Conservation (phyloP, 1,140 invertebrate species). For the Vanessa atalanta region DNA sequence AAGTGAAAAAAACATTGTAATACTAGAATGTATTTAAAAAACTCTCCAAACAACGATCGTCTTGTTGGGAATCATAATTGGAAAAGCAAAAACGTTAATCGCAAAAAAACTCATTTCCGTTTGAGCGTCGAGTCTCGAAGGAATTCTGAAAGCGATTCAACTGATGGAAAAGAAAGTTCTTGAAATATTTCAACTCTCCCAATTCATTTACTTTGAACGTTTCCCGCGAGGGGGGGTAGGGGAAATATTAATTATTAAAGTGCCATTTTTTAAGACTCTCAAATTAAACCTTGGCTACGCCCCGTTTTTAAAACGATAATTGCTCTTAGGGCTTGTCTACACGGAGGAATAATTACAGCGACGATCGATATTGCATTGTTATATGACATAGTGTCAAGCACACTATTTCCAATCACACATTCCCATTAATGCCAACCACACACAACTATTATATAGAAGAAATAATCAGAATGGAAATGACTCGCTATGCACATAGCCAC, state of each 20-base stretch:
- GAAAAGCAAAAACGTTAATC: conserved; percentile 17
- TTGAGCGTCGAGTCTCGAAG: conserved; percentile 9
- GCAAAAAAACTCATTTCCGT: conserved; percentile 14
- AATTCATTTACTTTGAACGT: conserved; percentile 22
- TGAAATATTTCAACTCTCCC: conserved; percentile 20
- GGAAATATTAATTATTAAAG: conserved; percentile 38
- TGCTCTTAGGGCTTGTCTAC: neutral
- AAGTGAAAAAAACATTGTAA: neutral
- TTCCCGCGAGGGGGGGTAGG: conserved; percentile 3
- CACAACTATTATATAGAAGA: neutral
- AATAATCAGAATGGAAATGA: neutral
- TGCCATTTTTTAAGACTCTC: conserved; percentile 32
- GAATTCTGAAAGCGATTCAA: conserved; percentile 20
- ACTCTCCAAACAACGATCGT: conserved; percentile 10
- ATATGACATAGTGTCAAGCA: neutral
- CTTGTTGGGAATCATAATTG: conserved; percentile 10
- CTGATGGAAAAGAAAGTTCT: conserved; percentile 22
- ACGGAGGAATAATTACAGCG: neutral
- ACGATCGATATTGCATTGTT: neutral
- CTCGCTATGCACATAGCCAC: neutral
- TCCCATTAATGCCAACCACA: too few species aligned
- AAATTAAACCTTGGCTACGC: conserved; percentile 29
- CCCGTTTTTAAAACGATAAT: conserved; percentile 20
- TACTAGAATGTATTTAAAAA: neutral
- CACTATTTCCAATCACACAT: neutral